Conservation (phyloP, 2,888 invertebrate species). For the Calliscelio sp. region DNA sequence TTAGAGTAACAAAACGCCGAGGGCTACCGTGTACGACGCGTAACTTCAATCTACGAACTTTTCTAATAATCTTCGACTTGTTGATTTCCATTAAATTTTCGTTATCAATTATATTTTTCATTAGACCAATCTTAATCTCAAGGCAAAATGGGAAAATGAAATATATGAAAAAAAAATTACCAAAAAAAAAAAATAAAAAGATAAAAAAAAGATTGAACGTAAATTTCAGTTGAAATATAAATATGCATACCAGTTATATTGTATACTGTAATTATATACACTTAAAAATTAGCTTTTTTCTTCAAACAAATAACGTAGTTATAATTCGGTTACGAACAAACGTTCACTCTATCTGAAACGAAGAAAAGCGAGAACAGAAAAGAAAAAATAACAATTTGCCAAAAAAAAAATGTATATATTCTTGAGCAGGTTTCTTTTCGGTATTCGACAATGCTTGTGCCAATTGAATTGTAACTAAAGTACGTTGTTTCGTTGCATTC, state of each 20-base stretch:
- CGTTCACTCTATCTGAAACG: background rate
- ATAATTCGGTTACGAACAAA: slow-evolving; percentile 39
- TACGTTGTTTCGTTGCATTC: slow-evolving; percentile 54
- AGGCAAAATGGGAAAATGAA: background rate
- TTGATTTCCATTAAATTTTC: slow-evolving; percentile 26
- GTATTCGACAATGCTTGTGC: slow-evolving; percentile 55
- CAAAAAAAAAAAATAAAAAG: background rate
- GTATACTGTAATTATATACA: slow-evolving; percentile 83
- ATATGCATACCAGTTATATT: slow-evolving; percentile 81
- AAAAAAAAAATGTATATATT: slow-evolving; percentile 41
- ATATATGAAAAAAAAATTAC: slow-evolving; percentile 7
- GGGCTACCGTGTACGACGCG: background rate
- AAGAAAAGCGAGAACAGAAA: background rate
- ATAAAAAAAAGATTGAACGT: slow-evolving; percentile 56
- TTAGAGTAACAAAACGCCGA: slow-evolving; percentile 87
- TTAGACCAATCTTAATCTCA: slow-evolving; percentile 58
- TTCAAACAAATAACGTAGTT: slow-evolving; percentile 74
- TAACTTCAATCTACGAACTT: slow-evolving; percentile 53
- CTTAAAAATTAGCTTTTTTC: slow-evolving; percentile 77
- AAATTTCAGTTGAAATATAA: slow-evolving; percentile 80
- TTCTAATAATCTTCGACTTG: slow-evolving; percentile 28
- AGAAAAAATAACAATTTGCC: slow-evolving; percentile 36
- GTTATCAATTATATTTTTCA: slow-evolving; percentile 48
- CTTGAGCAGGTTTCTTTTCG: background rate
- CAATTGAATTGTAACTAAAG: slow-evolving; percentile 58